Base-by-base conservation (phyloP, 1,140 invertebrate genomes). In the Hypsibius dujardini region DNA sequence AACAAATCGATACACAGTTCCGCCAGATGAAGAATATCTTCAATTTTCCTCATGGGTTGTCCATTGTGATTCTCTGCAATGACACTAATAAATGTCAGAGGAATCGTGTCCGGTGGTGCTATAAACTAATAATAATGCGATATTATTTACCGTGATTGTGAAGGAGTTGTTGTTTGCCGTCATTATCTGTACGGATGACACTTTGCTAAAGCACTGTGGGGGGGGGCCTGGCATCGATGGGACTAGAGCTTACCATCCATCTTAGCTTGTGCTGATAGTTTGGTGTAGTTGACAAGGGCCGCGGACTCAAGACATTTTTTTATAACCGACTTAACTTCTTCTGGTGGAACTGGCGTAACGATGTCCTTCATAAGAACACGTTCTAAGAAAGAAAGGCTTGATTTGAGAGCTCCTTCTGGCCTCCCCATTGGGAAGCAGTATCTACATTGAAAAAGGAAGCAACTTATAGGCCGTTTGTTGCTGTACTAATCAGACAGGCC, bases 361-460 rank as follows among this genome's bases (percentile, higher is more conserved):
- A 95, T 91, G 79, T 99, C 95, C 79, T 98, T 98, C 95, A 98
- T 98, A 72, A 99, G 79, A 12, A 98, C 86, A 74, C 94, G 84
- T 83, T 98, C 95, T 70, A 99, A 79, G 47, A 99, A 83, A 1
- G 94, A 95, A 98, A n/a, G 80, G 2, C 95, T 97, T 42, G 92
- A 89, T 85, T 97, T 98, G 71, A 98, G 80, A 46, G 93, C 88
- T 56, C 95, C 95, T 82, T 99, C 95, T 40, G 95, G 95, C 75
- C 95, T 84, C 69, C 95, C 95, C 81, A 99, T 98, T 67, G 95
- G 95, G 83, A 98, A 98, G 79, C 92, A 92, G 78, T 90, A 97
- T 81, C 92, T 89, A 76, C 59, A 81, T 75, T 70, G 71, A 67
- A 74, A 47, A 7, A 71, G 12, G 46, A 12, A 3, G 15, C 12